A percentile compares a stretch with the other conserved stretches of the same genome.
Evolutionary conservation across 2,113 vertebrate genomes (phyloP).

Genomic region (Holacanthus passer): DNA sequence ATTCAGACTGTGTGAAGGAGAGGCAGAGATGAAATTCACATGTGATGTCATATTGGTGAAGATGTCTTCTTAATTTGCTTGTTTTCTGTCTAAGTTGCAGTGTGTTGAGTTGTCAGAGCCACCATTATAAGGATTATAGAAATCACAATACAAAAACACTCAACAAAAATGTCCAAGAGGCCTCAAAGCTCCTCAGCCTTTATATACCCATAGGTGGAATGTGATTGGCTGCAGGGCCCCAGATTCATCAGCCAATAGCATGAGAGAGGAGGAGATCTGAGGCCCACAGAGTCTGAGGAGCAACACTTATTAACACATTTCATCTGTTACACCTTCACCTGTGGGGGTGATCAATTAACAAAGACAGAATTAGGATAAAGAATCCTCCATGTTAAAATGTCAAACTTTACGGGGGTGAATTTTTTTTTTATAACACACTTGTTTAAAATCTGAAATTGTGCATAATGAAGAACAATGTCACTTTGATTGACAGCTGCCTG

Average conservation of each 20-base stretch:
- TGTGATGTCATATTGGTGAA: neutral
- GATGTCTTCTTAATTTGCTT: neutral
- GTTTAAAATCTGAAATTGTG: too few relatives aligned
- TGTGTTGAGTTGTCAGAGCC: too few relatives aligned
- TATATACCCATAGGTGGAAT: neutral
- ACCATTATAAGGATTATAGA: too few relatives aligned
- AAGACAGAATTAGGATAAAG: too few relatives aligned
- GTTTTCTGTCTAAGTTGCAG: too few relatives aligned
- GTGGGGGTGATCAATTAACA: too few relatives aligned
- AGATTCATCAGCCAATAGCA: neutral
- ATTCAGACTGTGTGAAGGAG: neutral
- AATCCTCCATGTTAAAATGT: too few relatives aligned
- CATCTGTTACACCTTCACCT: neutral
- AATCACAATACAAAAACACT: neutral
- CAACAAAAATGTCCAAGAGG: neutral
- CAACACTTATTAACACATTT: too few relatives aligned
- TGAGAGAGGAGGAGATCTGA: neutral
- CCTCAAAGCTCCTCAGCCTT: neutral
- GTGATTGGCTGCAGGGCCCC: neutral
- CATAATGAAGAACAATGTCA: too few relatives aligned
- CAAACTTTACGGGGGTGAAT: too few relatives aligned
- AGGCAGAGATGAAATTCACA: conserved; percentile 4
- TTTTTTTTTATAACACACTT: too few relatives aligned
- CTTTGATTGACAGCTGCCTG: too few relatives aligned
- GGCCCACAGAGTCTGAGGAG: neutral